phyloP scores from a whole-genome alignment of 30 jellyfish, hydroid and myxozoan species.

The Chrysaora quinquecirrha region DNA sequence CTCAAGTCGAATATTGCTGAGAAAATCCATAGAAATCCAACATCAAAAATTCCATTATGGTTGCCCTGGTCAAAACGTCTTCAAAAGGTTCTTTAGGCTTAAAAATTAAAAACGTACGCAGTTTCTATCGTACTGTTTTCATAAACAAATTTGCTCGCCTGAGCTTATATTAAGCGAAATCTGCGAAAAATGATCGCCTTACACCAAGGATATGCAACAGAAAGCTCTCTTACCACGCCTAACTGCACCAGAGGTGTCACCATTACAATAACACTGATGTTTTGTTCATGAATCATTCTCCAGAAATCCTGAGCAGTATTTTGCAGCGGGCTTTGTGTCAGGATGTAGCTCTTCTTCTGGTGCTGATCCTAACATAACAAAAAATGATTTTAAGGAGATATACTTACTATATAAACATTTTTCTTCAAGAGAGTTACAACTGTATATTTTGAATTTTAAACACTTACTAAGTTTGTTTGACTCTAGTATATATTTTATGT shows the following conservation, averaged over 20 bases:
- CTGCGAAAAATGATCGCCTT: too few species aligned
- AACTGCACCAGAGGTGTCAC: conserved; percentile 65
- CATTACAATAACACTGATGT: conserved; percentile 64
- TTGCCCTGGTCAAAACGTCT: too few species aligned
- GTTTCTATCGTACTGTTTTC: neutral
- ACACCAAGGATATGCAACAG: too few species aligned
- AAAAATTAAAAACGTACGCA: neutral
- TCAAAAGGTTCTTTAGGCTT: too few species aligned
- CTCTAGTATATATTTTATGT: neutral
- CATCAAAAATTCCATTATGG: neutral
- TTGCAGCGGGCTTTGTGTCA: conserved; percentile 75
- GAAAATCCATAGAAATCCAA: neutral
- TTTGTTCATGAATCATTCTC: conserved; percentile 76
- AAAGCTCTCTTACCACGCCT: conserved; percentile 44
- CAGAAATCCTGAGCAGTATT: conserved; percentile 69
- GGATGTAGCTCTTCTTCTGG: conserved; percentile 24
- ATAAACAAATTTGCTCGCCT: too few species aligned
- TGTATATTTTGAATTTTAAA: too few species aligned
- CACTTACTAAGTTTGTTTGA: neutral
- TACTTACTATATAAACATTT: too few species aligned
- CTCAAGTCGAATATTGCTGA: neutral
- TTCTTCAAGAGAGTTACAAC: neutral
- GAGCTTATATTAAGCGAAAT: too few species aligned
- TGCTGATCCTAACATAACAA: conserved; percentile 16
- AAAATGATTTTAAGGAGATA: neutral